Evolutionary conservation across 2,113 vertebrate genomes (phyloP), one percentile per base, ranked within the genome.

Genomic region (Barbus barbus): DNA sequence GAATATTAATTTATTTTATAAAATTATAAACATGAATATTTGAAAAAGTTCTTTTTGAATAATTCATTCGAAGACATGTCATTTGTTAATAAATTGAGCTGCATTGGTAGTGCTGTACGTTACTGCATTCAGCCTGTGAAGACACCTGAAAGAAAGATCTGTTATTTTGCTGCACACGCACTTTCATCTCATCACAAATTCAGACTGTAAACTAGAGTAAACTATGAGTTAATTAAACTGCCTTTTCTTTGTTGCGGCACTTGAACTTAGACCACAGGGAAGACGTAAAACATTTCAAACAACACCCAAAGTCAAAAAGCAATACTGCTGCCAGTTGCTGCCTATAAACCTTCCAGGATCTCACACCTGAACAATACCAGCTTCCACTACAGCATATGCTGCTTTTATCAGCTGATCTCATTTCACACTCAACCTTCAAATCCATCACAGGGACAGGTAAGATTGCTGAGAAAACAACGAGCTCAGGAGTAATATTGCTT

Each of bases 391-490:
- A 33, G 22, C 46, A 20, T 22, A 33, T 24, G 60, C 38, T 69
- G 5, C 24, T 74, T 83, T 83, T 80, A 79, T 74, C 51, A 73
- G 61, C 44, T 84, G 74, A 36, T 78, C 81, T 22, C 3, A 41
- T 83, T 81, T 53, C 38, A 63, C 33, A 75, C 58, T 65, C 53
- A 75, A 51, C 76, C 60, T 69, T 81, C 28, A 76, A 86, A 86
- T 86, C 82, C 26, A 84, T 84, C 85, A 69, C 22, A 65, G 36
- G 58, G 77, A 84, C 85, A 86, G 48, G 61, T 58, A 31, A 73
- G 28, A 84, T 36, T 41, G 24, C 58, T 60, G 44, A 83, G 38
- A 56, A 65, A 86, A 86, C 85, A 86, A 86, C 81, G 71, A 81
- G 69, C 24, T 58, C 71, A 67, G 46, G 53, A 69, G 38, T 58